Conservation (phyloP, 2,797 vertebrate species). For the Anabas testudineus region DNA sequence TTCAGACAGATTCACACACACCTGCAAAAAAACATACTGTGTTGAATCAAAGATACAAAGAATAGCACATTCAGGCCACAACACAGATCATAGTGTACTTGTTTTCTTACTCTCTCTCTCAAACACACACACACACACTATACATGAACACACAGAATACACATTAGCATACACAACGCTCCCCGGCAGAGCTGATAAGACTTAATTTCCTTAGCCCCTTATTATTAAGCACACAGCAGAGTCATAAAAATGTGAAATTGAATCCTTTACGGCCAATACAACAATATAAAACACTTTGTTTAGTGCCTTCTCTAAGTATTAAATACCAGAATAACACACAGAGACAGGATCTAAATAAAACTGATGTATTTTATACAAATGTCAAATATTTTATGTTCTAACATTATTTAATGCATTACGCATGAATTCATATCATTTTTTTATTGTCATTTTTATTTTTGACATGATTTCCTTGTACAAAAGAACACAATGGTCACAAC, state of each 20-base stretch:
- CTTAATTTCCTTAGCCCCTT: slow-evolving; percentile 61
- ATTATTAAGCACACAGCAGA: slow-evolving; percentile 67
- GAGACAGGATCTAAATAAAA: slow-evolving; percentile 14
- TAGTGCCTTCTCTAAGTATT: slow-evolving; percentile 32
- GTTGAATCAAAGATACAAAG: slow-evolving; percentile 3
- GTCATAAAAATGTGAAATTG: slow-evolving; percentile 68
- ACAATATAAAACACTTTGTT: slow-evolving; percentile 57
- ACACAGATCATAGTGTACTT: slow-evolving; percentile 3
- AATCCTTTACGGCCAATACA: slow-evolving; percentile 66
- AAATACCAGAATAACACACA: slow-evolving; percentile 47
- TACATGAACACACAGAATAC: slow-evolving; percentile 31
- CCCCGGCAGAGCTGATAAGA: slow-evolving; percentile 54
- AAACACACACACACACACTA: slow-evolving; percentile 6
- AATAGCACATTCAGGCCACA: background rate
- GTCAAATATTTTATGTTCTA: too few relatives aligned
- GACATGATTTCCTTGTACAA: background rate
- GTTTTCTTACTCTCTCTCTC: background rate
- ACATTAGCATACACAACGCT: slow-evolving; percentile 11
- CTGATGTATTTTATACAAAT: background rate
- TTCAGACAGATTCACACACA: background rate
- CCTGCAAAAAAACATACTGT: slow-evolving; percentile 1
- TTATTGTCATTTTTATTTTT: background rate
- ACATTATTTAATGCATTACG: too few relatives aligned
- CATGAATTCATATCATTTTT: background rate
- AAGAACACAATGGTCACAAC: background rate